A percentile compares a stretch with the other conserved stretches of the same genome.
phyloP scores from a whole-genome alignment of 2,113 vertebrate species.

The Dascyllus trimaculatus region DNA sequence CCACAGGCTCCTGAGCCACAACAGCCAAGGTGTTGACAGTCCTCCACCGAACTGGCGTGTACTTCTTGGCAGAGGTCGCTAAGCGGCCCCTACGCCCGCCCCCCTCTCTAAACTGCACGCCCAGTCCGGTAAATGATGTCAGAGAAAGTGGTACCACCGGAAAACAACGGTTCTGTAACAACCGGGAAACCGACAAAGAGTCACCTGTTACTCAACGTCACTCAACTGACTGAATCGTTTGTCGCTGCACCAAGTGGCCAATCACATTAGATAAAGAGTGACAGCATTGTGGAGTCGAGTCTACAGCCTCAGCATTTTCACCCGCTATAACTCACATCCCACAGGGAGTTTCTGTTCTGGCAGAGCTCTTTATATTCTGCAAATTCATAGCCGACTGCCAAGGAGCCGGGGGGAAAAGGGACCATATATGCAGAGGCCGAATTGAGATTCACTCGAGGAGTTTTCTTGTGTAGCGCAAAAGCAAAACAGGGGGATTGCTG shows the following conservation, averaged over 20 bases:
- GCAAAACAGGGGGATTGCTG: constrained; percentile 41
- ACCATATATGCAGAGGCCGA: constrained; percentile 35
- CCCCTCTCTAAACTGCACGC: constrained; percentile 32
- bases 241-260: constrained; percentile 12
- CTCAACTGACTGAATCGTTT: constrained; percentile 1
- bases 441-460: constrained; percentile 36
- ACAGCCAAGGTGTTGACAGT: constrained; percentile 58
- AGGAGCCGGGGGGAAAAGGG: constrained; percentile 17
- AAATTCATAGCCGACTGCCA: constrained; percentile 15
- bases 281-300: not conserved
- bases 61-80: constrained; percentile 37
- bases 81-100: constrained; percentile 9
- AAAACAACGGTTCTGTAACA: constrained; percentile 39
- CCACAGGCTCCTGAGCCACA: constrained; percentile 1
- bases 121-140: constrained; percentile 72
- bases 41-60: constrained; percentile 33
- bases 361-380: constrained; percentile 19
- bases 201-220: constrained; percentile 39
- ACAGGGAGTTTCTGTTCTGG: constrained; percentile 30
- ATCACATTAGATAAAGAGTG: constrained; percentile 43
- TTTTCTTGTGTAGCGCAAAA: constrained; percentile 37
- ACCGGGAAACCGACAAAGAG: constrained; percentile 48
- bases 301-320: constrained; percentile 52
- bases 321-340: constrained; percentile 20
- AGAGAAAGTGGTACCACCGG: constrained; percentile 62